Evolutionary conservation across 2,113 vertebrate species (phyloP).

Genomic region (Alligator sinensis): DNA sequence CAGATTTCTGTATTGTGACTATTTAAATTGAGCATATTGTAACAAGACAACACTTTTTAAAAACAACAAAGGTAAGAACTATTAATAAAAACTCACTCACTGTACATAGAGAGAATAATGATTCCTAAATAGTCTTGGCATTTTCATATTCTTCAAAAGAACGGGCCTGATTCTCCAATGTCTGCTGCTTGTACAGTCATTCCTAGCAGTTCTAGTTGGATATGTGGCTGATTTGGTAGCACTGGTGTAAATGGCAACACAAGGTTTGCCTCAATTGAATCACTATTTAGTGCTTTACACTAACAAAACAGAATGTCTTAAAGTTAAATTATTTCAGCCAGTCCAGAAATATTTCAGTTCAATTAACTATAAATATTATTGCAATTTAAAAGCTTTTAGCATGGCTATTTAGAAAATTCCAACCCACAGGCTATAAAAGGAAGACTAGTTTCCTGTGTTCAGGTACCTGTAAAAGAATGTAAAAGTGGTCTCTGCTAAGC

Average conservation of each 20-base stretch:
- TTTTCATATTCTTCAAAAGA: background rate
- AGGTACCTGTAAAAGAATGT: background rate
- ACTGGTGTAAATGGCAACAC: background rate
- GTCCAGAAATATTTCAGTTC: accelerated
- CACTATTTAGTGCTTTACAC: background rate
- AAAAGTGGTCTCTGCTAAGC: background rate
- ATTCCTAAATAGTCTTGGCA: background rate
- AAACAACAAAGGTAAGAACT: background rate
- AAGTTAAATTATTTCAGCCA: background rate
- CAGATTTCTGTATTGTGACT: background rate
- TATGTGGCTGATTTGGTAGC: background rate
- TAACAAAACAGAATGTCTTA: background rate
- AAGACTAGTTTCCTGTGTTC: background rate
- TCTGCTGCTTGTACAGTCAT: background rate
- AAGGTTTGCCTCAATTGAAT: background rate
- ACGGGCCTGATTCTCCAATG: background rate
- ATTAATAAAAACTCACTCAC: background rate
- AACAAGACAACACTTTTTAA: background rate
- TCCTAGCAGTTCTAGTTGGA: background rate
- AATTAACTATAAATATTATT: accelerated
- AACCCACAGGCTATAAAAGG: background rate
- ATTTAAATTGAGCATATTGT: background rate
- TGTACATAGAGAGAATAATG: background rate
- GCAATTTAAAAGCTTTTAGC: accelerated
- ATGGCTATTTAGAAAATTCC: background rate